phyloP scores from a whole-genome alignment of 2,113 vertebrate genomes.

The Channa maculata region DNA sequence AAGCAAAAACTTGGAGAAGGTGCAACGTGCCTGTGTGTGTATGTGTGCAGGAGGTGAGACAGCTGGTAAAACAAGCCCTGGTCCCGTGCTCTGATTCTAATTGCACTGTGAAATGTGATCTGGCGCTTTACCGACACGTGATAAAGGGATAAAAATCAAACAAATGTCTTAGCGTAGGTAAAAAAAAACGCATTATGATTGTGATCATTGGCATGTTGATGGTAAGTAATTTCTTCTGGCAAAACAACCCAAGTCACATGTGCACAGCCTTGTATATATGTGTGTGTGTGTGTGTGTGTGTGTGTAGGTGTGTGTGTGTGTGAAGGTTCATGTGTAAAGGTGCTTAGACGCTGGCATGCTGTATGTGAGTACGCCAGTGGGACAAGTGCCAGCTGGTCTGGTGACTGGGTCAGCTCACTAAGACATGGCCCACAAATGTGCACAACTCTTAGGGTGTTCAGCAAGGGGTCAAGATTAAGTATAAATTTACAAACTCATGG shows the following conservation, averaged over 20 bases:
- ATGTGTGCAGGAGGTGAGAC: constrained; percentile 54
- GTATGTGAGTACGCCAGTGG: constrained; percentile 55
- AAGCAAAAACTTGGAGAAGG: constrained; percentile 49
- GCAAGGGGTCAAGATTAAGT: constrained; percentile 37
- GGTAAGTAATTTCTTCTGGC: constrained; percentile 62
- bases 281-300: constrained; percentile 17
- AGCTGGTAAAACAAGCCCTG: constrained; percentile 76
- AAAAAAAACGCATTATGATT: constrained; percentile 45
- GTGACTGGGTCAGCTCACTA: constrained; percentile 62
- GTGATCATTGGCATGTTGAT: constrained; percentile 68
- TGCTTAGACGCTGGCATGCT: constrained; percentile 55
- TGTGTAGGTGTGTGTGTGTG: constrained; percentile 24
- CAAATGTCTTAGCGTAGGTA: constrained; percentile 62
- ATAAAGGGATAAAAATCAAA: constrained; percentile 68
- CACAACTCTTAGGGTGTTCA: constrained; percentile 49
- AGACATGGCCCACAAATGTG: constrained; percentile 40
- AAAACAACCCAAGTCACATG: constrained; percentile 66
- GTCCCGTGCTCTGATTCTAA: constrained; percentile 69
- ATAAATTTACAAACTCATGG: background rate
- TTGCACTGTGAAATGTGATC: constrained; percentile 75
- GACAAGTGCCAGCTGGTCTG: constrained; percentile 61
- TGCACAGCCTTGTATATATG: background rate
- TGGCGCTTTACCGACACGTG: constrained; percentile 56
- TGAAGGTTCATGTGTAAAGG: constrained; percentile 26
- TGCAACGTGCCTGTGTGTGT: constrained; percentile 30